A percentile compares a stretch with the other conserved stretches of the same genome.
phyloP scores from a whole-genome alignment of 2,113 vertebrate species.

The Aplodontia rufa region DNA sequence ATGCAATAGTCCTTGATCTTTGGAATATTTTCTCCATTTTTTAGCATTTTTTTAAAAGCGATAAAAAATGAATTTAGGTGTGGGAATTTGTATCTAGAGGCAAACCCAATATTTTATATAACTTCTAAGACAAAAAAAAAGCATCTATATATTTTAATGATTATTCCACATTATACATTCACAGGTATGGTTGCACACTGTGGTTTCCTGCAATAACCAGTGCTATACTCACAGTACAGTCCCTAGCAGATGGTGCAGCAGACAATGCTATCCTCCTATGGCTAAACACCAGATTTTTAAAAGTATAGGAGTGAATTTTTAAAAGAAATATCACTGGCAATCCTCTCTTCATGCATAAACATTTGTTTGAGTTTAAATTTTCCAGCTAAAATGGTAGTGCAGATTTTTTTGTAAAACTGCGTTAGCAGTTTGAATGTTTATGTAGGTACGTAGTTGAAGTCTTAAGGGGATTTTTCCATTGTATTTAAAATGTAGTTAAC shows the following conservation, averaged over 20 bases:
- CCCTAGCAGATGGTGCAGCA: constrained; percentile 32
- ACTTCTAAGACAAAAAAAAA: constrained; percentile 15
- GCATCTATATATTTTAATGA: constrained; percentile 9
- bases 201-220: constrained; percentile 7
- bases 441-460: not conserved
- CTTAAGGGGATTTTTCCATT: not conserved
- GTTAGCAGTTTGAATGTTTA: constrained; percentile 20
- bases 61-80: not conserved
- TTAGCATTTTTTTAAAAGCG: not conserved
- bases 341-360: constrained; percentile 24
- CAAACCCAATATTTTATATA: constrained; percentile 28
- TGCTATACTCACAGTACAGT: not conserved
- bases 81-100: constrained; percentile 24
- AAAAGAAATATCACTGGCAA: constrained; percentile 36
- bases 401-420: not conserved
- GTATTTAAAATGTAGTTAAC: constrained; percentile 3
- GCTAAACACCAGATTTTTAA: constrained; percentile 12
- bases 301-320: not conserved
- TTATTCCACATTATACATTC: not conserved
- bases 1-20: not conserved
- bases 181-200: not conserved
- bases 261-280: not conserved
- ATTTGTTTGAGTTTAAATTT: constrained; percentile 54
- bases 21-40: not conserved
- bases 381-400: constrained; percentile 3